Evolutionary conservation across 2,888 invertebrate species (phyloP).

Genomic region (Lysandra coridon): DNA sequence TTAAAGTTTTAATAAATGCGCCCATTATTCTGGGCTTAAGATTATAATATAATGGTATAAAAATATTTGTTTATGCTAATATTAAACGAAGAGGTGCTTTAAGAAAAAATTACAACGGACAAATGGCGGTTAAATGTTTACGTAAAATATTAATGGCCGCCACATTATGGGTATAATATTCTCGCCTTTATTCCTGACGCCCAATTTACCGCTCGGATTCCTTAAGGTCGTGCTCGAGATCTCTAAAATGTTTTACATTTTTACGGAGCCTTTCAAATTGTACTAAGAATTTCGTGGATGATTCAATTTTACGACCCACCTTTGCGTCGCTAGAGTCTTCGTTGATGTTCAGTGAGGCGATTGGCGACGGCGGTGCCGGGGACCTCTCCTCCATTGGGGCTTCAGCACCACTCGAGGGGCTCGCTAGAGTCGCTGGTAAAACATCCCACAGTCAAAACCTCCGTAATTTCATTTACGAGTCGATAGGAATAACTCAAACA

Average conservation of each 20-base stretch:
- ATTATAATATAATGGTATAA: not conserved
- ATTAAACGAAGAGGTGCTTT: not conserved
- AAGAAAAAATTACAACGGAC: slow-evolving; percentile 6
- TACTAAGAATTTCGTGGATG: not conserved
- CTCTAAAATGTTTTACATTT: slow-evolving; percentile 6
- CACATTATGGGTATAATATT: slow-evolving; percentile 16
- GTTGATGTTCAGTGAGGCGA: slow-evolving; percentile 58
- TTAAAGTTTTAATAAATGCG: not conserved
- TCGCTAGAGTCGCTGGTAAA: slow-evolving; percentile 59
- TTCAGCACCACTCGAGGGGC: slow-evolving; percentile 67
- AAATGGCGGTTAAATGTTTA: slow-evolving; percentile 20
- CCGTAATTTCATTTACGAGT: slow-evolving; percentile 10
- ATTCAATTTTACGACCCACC: slow-evolving; percentile 46
- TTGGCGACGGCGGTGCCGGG: slow-evolving; percentile 57
- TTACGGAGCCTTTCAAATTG: not conserved
- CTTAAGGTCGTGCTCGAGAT: slow-evolving; percentile 10
- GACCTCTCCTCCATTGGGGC: slow-evolving; percentile 56
- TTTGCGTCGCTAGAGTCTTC: slow-evolving; percentile 74
- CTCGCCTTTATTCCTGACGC: slow-evolving; percentile 21
- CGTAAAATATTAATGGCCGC: slow-evolving; percentile 11
- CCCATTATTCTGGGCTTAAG: not conserved
- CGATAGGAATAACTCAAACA: not conserved
- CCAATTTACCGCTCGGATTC: slow-evolving; percentile 7
- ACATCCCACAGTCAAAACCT: not conserved
- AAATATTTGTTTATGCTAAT: not conserved